Conservation (phyloP, 2,888 invertebrate genomes). For the Barypeithes pellucidus region DNA sequence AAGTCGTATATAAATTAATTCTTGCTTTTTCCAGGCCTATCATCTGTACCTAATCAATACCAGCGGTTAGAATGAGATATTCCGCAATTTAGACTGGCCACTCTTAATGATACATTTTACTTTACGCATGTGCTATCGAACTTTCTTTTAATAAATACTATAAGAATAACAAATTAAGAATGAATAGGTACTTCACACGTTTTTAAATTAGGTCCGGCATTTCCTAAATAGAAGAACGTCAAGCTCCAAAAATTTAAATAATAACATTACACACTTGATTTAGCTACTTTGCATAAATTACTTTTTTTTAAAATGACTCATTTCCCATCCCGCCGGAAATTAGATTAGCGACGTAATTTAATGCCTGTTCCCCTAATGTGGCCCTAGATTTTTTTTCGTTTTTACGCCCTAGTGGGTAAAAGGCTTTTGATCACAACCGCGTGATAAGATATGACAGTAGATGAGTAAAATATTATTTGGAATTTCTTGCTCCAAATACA, state of each 20-base stretch:
- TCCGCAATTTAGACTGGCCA: too few relatives aligned
- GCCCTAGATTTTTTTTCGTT: not conserved
- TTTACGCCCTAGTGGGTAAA: not conserved
- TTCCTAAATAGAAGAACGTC: not conserved
- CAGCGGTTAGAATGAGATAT: too few relatives aligned
- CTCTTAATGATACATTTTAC: too few relatives aligned
- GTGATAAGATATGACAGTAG: not conserved
- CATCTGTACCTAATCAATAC: too few relatives aligned
- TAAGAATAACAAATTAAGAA: not conserved
- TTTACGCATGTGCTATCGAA: too few relatives aligned
- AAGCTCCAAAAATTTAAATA: conserved; percentile 27
- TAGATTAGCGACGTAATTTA: conserved; percentile 38
- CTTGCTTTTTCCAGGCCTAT: too few relatives aligned
- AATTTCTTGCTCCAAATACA: too few relatives aligned
- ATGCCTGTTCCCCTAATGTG: conserved; percentile 7
- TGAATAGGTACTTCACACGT: conserved; percentile 1
- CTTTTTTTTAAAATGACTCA: conserved; percentile 41
- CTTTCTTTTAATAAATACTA: too few relatives aligned
- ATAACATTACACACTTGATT: conserved; percentile 45
- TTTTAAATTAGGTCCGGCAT: not conserved
- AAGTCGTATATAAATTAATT: too few relatives aligned
- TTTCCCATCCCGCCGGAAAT: conserved; percentile 43
- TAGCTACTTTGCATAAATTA: conserved; percentile 43
- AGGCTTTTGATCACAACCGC: not conserved
- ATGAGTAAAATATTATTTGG: too few relatives aligned